These are phyloP conservation scores for Phalera bucephala DNA, from an alignment of 2,888 invertebrate species.

Conservation along the genomic window DNA sequence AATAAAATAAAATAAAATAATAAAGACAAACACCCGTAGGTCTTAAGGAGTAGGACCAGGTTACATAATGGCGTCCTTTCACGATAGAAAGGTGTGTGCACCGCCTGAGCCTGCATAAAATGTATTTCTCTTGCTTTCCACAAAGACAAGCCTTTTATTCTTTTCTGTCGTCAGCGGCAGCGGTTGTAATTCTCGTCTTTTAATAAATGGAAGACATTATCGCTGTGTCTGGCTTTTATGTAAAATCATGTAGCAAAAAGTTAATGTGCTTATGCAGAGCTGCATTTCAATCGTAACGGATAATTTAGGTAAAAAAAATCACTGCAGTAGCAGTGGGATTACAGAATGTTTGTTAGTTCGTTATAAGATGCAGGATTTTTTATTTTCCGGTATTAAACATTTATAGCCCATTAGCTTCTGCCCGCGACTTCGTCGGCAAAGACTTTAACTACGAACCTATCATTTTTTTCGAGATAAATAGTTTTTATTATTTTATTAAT, in stretches of 20 bases:
- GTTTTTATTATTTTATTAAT: no score
- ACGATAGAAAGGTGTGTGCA: constrained; percentile 50
- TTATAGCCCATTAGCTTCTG: no score
- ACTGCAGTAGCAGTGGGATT: constrained; percentile 10
- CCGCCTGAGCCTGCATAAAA: constrained; percentile 55
- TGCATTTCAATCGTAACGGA: constrained; percentile 62
- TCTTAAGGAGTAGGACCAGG: constrained; percentile 14
- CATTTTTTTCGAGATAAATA: no score
- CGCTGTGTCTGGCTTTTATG: constrained; percentile 73
- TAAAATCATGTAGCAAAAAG: constrained; percentile 72
- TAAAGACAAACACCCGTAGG: no score
- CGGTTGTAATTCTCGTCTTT: constrained; percentile 71
- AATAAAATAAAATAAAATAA: no score
- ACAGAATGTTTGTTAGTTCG: not conserved
- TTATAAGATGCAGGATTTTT: not conserved
- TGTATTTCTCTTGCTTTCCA: constrained; percentile 64
- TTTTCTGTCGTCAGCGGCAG: constrained; percentile 65
- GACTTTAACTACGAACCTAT: no score
- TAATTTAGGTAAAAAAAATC: constrained; percentile 56
- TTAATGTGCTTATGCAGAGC: constrained; percentile 63
- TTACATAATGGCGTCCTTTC: constrained; percentile 55
- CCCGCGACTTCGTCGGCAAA: no score
- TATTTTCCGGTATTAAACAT: no score
- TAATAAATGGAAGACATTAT: constrained; percentile 79
- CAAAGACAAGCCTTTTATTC: constrained; percentile 72